Percentiles rank a stretch among this genome's conserved stretches.
Conservation (phyloP, 2,113 vertebrate genomes). For the Ammodytes dubius region DNA sequence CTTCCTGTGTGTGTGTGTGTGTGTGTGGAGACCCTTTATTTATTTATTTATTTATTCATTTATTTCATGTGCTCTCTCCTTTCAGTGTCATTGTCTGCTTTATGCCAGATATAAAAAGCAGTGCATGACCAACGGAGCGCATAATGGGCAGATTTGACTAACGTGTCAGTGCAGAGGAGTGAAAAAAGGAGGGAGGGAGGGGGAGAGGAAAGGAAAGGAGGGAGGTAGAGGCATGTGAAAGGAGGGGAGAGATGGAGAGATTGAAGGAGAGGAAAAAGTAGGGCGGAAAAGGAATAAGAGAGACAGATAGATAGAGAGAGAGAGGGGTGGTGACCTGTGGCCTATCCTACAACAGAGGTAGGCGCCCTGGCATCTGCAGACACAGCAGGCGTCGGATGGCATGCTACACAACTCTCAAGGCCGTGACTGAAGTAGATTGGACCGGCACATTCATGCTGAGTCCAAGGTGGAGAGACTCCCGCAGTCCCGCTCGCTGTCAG, state of each 20-base stretch:
- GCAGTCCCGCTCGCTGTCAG: conserved; percentile 34
- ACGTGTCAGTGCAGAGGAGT: conserved; percentile 70
- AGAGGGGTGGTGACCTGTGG: conserved; percentile 63
- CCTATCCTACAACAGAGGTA: conserved; percentile 61
- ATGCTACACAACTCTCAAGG: conserved; percentile 59
- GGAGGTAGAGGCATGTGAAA: conserved; percentile 9
- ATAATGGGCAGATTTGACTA: conserved; percentile 79
- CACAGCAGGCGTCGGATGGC: conserved; percentile 70
- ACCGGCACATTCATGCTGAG: conserved; percentile 65
- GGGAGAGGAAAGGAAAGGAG: background rate
- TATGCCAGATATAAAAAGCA: conserved; percentile 80
- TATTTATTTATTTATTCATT: conserved; percentile 2
- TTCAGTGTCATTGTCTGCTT: conserved; percentile 77
- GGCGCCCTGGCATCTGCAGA: conserved; percentile 72
- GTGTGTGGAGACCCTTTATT: background rate
- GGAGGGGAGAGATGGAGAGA: conserved; percentile 24
- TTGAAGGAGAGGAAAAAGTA: conserved; percentile 36
- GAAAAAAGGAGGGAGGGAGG: conserved; percentile 55
- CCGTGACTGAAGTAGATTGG: conserved; percentile 65
- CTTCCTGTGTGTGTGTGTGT: conserved; percentile 27
- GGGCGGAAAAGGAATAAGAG: conserved; percentile 9
- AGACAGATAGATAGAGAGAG: conserved; percentile 21
- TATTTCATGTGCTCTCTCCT: conserved; percentile 64
- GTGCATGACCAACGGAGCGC: conserved; percentile 74
- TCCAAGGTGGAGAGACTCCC: conserved; percentile 41